Evolutionary conservation across 2,888 invertebrate species (phyloP), one percentile per base, ranked within the genome.

Genomic region (Lasioglossum marginatum): DNA sequence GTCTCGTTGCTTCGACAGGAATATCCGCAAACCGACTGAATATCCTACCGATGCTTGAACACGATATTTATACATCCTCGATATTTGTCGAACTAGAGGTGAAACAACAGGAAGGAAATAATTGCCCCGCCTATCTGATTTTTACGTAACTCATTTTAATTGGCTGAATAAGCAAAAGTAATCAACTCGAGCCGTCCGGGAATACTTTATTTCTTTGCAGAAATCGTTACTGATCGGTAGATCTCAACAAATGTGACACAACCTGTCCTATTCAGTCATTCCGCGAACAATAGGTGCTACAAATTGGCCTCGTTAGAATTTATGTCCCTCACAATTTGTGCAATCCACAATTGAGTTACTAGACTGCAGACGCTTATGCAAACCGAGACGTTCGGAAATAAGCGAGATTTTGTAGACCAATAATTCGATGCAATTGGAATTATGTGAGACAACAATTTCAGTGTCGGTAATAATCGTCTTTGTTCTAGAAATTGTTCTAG

Each of bases 51-150:
- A 72, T 43, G 45, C 52, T 16, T 45, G 66, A 45, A 60, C 71
- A n/a, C 40, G 76, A 85, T 71, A 78, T 86, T 86, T 86, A 86
- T 86, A 86, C 19, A 5, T 57, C 19, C 16, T 27, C 74, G 48
- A 71, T 72, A 77, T 37, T 74, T 74, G 66, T 86, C 81, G 78
- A 76, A 72, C 45, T 37, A 63, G 4, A 75, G 66, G 78, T 79
- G 68, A 57, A 81, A 77, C 66, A 76, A 31, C 86, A 86, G 86
- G 86, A 86, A 81, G 81, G 81, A 86, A 48, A 85, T 86, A 86
- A 86, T 86, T 85, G 68, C 60, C 45, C 71, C 6, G 40, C 23
- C 57, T 78, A 81, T 57, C 79, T 48, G 77, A 43, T 87, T 82
- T 70, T 70, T 87, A 87, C 78, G 75, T 87, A 87, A 87, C 79